Percentiles rank a stretch among this genome's conserved stretches.
Conservation (phyloP, 2,797 vertebrate genomes). For the Smutsia gigantea region DNA sequence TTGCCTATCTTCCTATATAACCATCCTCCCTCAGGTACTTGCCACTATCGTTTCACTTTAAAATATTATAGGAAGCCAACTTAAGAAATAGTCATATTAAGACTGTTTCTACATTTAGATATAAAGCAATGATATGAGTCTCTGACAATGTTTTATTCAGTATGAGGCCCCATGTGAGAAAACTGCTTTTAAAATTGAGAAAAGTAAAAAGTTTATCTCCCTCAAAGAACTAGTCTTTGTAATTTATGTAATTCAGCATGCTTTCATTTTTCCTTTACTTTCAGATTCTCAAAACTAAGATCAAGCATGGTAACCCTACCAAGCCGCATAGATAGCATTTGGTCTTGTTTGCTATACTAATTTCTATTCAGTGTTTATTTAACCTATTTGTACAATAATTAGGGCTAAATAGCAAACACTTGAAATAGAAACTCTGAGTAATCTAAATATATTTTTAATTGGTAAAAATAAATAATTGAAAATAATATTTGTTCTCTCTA, state of each 20-base stretch:
- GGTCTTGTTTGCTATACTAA: not conserved
- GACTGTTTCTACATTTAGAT: not conserved
- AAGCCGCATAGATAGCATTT: not conserved
- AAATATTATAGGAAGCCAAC: not conserved
- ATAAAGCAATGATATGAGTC: not conserved
- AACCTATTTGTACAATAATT: not conserved
- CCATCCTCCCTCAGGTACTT: not conserved
- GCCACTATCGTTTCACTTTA: not conserved
- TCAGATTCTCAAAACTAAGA: not conserved
- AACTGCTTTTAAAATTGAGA: not conserved
- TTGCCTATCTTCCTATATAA: not conserved
- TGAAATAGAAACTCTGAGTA: constrained; percentile 12
- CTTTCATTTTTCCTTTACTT: not conserved
- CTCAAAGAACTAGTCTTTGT: not conserved
- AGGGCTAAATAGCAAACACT: not conserved
- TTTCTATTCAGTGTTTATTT: not conserved
- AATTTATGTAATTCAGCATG: not conserved
- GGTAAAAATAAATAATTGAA: not conserved
- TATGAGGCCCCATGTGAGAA: not conserved
- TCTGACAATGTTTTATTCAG: not conserved
- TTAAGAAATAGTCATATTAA: not conserved
- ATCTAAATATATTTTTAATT: not conserved
- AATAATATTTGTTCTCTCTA: not conserved
- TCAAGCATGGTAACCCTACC: not conserved
- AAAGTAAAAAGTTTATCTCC: not conserved